Evolutionary conservation across 2,888 invertebrate genomes (phyloP).

Genomic region (Mesorhabditis belari): DNA sequence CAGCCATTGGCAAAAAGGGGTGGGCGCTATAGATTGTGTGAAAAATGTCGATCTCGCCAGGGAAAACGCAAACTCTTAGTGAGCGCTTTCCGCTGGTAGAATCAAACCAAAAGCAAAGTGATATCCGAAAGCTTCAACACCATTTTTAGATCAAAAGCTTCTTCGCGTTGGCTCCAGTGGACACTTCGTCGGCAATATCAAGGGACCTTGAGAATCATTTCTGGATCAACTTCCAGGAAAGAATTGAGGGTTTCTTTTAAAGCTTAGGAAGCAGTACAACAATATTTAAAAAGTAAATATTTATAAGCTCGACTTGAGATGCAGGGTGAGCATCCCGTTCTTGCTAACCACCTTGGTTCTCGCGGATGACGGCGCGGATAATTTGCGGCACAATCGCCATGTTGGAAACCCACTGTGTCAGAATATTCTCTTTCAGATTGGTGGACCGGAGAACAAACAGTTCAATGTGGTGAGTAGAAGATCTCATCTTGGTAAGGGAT

Average conservation of each 20-base stretch:
- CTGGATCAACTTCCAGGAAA: neutral
- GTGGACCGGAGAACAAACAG: conserved; percentile 3
- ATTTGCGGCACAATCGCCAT: conserved; percentile 4
- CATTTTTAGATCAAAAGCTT: conserved; percentile 2
- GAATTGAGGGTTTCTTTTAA: neutral
- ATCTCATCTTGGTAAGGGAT: too few species aligned
- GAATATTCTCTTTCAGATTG: conserved; percentile 1
- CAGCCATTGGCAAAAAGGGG: too few species aligned
- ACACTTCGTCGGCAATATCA: too few species aligned
- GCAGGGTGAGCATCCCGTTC: neutral
- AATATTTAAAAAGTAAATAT: neutral
- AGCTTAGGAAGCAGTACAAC: too few species aligned
- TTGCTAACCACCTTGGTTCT: neutral
- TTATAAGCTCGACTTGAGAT: neutral
- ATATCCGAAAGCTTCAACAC: too few species aligned
- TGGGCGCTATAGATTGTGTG: too few species aligned
- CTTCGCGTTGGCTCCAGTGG: conserved; percentile 4
- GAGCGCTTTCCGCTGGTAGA: too few species aligned
- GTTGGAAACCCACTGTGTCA: neutral
- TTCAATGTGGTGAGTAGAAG: conserved; percentile 2
- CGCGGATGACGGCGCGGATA: conserved; percentile 1
- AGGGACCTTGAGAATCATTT: neutral
- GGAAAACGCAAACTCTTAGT: too few species aligned
- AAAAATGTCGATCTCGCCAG: too few species aligned
- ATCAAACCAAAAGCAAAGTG: too few species aligned